These are phyloP conservation scores for Baronia brevicornis DNA, from an alignment of 2,888 invertebrate genomes.

Conservation along the genomic window DNA sequence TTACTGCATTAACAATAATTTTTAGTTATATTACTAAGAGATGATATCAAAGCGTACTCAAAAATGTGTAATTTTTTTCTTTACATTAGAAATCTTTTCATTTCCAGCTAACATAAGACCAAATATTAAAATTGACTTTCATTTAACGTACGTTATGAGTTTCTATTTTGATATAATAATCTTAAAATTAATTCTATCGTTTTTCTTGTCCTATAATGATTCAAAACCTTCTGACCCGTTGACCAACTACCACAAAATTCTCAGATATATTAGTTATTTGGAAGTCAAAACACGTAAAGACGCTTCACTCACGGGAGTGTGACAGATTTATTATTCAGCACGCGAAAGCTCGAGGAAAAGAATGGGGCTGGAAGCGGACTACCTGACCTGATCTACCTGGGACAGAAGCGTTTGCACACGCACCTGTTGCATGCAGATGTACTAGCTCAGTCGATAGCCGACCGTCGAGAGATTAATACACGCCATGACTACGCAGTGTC, in stretches of 20 bases:
- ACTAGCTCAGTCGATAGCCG: conserved; percentile 38
- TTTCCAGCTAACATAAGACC: too few relatives aligned
- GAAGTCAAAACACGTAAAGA: conserved; percentile 25
- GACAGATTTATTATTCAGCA: conserved; percentile 53
- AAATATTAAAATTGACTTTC: too few relatives aligned
- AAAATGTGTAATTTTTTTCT: too few relatives aligned
- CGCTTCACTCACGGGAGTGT: conserved; percentile 32
- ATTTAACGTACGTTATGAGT: too few relatives aligned
- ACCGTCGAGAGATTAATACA: conserved; percentile 31
- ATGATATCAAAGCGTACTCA: too few relatives aligned
- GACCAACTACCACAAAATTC: conserved; percentile 15
- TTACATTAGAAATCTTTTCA: too few relatives aligned
- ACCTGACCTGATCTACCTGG: conserved; percentile 11
- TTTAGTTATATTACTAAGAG: too few relatives aligned
- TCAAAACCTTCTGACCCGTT: conserved; percentile 23
- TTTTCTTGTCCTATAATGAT: too few relatives aligned
- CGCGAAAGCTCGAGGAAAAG: conserved; percentile 44
- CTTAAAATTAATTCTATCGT: too few relatives aligned
- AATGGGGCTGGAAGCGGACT: conserved; percentile 15
- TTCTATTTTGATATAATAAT: too few relatives aligned
- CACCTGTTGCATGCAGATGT: conserved; percentile 38
- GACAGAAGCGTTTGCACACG: conserved; percentile 28
- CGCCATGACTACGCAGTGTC: conserved; percentile 41
- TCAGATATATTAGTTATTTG: conserved; percentile 12
- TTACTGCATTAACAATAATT: too few relatives aligned